These are phyloP conservation scores for Progne subis DNA, from an alignment of 2,113 vertebrate species.

Conservation along the genomic window DNA sequence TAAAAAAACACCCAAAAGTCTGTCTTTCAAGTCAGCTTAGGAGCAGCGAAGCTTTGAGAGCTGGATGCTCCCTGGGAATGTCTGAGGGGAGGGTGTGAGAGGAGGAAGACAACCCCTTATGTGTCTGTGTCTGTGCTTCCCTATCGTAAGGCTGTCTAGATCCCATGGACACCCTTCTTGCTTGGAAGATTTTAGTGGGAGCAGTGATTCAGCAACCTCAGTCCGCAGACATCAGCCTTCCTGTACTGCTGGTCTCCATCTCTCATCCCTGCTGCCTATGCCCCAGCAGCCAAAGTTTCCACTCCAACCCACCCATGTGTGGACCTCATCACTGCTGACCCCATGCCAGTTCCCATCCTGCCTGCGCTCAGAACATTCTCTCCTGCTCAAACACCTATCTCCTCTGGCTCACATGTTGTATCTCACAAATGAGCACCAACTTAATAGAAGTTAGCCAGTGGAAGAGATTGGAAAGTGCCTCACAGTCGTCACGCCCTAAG, in stretches of 20 bases:
- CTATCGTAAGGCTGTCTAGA: not conserved
- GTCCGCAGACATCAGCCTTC: not conserved
- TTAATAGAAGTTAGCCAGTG: not conserved
- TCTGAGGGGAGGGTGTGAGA: not conserved
- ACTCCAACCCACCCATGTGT: accelerated
- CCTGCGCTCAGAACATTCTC: not conserved
- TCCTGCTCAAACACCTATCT: not conserved
- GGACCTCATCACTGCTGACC: not conserved
- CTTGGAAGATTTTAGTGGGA: not conserved
- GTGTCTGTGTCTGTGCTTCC: not conserved
- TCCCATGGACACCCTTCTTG: not conserved
- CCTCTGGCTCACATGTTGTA: accelerated
- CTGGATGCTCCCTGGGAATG: not conserved
- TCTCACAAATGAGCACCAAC: not conserved
- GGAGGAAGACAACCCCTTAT: not conserved
- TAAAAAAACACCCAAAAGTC: not conserved
- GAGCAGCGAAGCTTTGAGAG: not conserved
- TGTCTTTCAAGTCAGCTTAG: not conserved
- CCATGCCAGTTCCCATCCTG: not conserved
- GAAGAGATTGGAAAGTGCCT: not conserved
- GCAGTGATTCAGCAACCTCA: accelerated
- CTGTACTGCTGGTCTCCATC: not conserved
- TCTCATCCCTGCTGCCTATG: not conserved
- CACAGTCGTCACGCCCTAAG: not conserved
- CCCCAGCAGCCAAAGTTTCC: not conserved